These are phyloP conservation scores for Rhyacophila evoluta DNA, from an alignment of 2,888 invertebrate species.

Conservation along the genomic window DNA sequence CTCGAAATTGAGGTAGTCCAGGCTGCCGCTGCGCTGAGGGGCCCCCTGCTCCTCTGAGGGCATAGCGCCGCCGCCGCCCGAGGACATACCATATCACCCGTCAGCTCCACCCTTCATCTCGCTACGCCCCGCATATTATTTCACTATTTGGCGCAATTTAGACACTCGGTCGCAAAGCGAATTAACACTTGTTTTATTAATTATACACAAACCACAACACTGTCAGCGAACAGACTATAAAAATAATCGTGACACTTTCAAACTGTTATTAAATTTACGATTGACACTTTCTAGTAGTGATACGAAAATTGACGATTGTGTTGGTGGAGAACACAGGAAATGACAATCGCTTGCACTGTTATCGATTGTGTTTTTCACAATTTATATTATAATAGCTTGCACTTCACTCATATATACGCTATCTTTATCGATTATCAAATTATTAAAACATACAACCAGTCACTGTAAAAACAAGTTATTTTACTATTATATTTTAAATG, in stretches of 20 bases:
- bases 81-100: conserved; percentile 53
- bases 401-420: background rate
- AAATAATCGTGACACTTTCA: background rate
- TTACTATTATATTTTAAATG: no score
- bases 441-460: no score
- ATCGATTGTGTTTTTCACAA: background rate
- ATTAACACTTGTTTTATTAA: background rate
- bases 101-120: conserved; percentile 16
- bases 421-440: no score
- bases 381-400: background rate
- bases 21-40: conserved; percentile 82
- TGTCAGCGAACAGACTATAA: background rate
- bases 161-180: background rate
- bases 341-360: background rate
- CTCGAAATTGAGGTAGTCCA: conserved; percentile 92
- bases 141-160: background rate
- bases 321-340: background rate
- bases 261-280: background rate
- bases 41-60: conserved; percentile 60
- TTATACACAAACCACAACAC: background rate
- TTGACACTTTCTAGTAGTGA: background rate
- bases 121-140: conserved; percentile 30
- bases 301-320: background rate
- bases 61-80: conserved; percentile 49
- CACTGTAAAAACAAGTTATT: no score